These are phyloP conservation scores for Ophiodon elongatus DNA, from an alignment of 2,113 vertebrate genomes.

Conservation along the genomic window DNA sequence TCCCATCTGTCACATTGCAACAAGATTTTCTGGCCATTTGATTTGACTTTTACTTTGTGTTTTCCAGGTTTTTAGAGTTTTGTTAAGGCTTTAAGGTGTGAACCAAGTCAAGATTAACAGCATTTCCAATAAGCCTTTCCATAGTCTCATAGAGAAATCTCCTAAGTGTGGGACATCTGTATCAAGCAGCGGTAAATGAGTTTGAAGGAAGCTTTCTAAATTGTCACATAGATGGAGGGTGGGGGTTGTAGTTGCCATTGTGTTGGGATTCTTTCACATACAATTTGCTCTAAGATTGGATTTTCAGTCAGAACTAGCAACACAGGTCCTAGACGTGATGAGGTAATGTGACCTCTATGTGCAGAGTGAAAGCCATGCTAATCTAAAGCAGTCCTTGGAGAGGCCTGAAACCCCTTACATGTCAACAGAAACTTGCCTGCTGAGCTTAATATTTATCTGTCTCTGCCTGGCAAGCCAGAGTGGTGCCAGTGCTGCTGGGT, in stretches of 20 bases:
- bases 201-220: not conserved
- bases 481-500: conserved; percentile 60
- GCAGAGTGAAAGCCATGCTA: conserved; percentile 66
- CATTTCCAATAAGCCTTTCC: conserved; percentile 1
- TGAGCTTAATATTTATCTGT: conserved; percentile 69
- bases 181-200: not conserved
- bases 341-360: conserved; percentile 71
- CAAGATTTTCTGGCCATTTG: conserved; percentile 44
- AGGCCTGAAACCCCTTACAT: conserved; percentile 64
- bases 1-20: conserved; percentile 28
- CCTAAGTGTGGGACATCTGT: not conserved
- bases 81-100: conserved; percentile 54
- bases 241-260: not conserved
- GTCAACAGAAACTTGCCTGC: conserved; percentile 79
- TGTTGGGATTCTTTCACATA: conserved; percentile 1
- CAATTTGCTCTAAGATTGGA: conserved; percentile 23
- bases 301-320: conserved; percentile 30
- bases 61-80: conserved; percentile 52
- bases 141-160: not conserved
- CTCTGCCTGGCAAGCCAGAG: conserved; percentile 64
- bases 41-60: conserved; percentile 52
- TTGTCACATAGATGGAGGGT: not conserved
- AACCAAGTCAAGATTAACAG: conserved; percentile 32
- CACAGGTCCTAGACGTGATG: conserved; percentile 25
- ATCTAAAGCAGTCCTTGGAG: conserved; percentile 69